Evolutionary conservation across 2,797 vertebrate species (phyloP), one percentile per base, ranked within the genome.

Genomic region (Channa striata): DNA sequence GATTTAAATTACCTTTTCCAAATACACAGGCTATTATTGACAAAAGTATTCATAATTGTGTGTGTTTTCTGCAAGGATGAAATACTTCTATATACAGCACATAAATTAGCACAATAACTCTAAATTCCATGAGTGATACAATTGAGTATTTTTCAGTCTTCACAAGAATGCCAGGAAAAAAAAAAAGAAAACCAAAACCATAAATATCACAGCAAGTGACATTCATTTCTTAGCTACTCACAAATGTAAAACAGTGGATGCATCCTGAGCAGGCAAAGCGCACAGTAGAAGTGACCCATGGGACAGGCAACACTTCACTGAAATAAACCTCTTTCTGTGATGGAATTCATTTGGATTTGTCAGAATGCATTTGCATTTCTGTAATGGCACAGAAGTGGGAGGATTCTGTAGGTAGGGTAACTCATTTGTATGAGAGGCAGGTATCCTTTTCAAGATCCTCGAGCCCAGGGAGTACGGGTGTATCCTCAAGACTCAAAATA

Each of bases 401-500:
- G 71, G 63, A 78, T 60, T 68, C 39, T 63, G 58, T 59, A 82
- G 69, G 69, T 69, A 69, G 47, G 53, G 56, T 68, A 82, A 67
- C 68, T 78, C 25, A 80, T 90, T 84, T 84, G 76, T 89, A 78
- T 77, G 66, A 74, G 60, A 78, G 59, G 30, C 71, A 86, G 78
- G 80, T 85, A 84, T 76, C 66, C 44, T 73, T 79, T 77, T 83
- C 63, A 66, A 59, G 60, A 82, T 59, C 80, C 30, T 36, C 57
- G 76, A 69, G 60, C 75, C 61, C 37, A 44, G 74, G 40, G 67
- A 68, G 69, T 46, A 66, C 78, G 78, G 74, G 75, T 87, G 87
- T 90, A 84, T 84, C 68, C 83, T 82, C 73, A 63, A 77, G 77
- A 80, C 82, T 87, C 58, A 86, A 81, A 89, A 89, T 84, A 91